A percentile compares a stretch with the other conserved stretches of the same genome.
phyloP scores from a whole-genome alignment of 2,797 vertebrate genomes.

The Chiroxiphia lanceolata region DNA sequence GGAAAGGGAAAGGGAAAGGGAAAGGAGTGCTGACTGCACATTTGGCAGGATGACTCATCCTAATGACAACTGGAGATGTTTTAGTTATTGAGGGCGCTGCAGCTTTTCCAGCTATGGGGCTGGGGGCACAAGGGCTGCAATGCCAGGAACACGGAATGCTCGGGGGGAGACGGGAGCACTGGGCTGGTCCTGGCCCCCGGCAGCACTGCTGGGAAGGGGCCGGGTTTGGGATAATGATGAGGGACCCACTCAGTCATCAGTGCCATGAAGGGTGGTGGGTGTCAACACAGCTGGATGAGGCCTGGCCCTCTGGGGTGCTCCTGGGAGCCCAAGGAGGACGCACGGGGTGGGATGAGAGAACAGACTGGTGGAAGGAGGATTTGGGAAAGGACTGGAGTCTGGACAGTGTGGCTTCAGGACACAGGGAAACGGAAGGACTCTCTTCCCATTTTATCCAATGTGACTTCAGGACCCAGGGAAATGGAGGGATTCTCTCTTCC shows the following conservation, averaged over 20 bases:
- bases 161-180: neutral
- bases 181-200: neutral
- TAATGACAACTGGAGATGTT: neutral
- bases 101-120: neutral
- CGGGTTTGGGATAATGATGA: neutral
- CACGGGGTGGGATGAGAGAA: neutral
- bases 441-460: neutral
- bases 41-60: neutral
- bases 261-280: neutral
- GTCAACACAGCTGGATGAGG: neutral
- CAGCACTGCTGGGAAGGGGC: fast-evolving
- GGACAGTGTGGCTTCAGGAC: fast-evolving
- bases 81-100: neutral
- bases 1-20: no score
- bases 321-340: neutral
- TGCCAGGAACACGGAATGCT: fast-evolving
- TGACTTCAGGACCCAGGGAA: neutral
- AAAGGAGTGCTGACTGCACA: slow-evolving; percentile 7
- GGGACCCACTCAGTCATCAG: fast-evolving
- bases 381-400: neutral
- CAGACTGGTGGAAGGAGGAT: neutral
- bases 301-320: neutral
- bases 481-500: neutral
- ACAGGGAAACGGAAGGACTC: neutral
- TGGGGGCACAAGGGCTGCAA: neutral